Evolutionary conservation across 2,113 vertebrate species (phyloP).

Genomic region (human (Homo sapiens)): GRCh38 chr5:3101001-3101500

Average conservation of each 20-base stretch:
- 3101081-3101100: neutral
- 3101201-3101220: neutral
- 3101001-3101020: too few relatives aligned
- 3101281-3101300: too few relatives aligned
- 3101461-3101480: neutral
- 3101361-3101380: neutral
- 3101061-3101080: neutral
- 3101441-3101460: neutral
- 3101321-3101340: neutral
- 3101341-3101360: too few relatives aligned
- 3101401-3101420: neutral
- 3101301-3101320: neutral
- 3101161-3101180: accelerated
- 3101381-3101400: neutral
- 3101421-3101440: neutral
- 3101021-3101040: neutral
- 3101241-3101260: neutral
- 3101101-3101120: neutral
- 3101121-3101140: neutral
- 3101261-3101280: neutral
- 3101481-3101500: too few relatives aligned
- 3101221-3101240: neutral
- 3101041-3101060: neutral
- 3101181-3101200: neutral
- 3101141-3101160: neutral